Conservation (phyloP, 1,140 invertebrate species). For the Daktulosphaira vitifoliae region DNA sequence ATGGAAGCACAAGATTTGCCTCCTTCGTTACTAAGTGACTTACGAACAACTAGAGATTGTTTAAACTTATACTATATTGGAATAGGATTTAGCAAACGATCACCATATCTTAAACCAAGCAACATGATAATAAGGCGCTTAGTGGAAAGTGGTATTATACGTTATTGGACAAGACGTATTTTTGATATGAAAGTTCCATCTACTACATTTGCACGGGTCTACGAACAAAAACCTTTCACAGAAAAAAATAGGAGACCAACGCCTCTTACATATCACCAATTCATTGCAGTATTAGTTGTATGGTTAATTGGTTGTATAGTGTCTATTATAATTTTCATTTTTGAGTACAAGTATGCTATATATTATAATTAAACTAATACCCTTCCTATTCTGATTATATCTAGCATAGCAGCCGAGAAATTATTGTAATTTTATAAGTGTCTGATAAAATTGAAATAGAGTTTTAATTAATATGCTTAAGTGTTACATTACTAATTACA, state of each 20-base stretch:
- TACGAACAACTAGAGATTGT: slow-evolving; percentile 17
- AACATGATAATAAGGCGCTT: slow-evolving; percentile 13
- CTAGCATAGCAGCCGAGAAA: too few relatives aligned
- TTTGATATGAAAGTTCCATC: slow-evolving; percentile 7
- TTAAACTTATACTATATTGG: slow-evolving; percentile 11
- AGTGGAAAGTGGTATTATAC: slow-evolving; percentile 26
- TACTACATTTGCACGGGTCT: slow-evolving; percentile 26
- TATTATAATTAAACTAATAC: too few relatives aligned
- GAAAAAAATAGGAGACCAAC: not conserved
- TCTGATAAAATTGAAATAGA: too few relatives aligned
- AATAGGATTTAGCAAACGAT: slow-evolving; percentile 19
- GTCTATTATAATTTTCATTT: not conserved
- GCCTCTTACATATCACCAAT: slow-evolving; percentile 1
- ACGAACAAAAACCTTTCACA: slow-evolving; percentile 4
- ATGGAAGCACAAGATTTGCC: slow-evolving; percentile 30
- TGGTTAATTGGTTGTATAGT: not conserved
- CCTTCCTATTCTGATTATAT: too few relatives aligned
- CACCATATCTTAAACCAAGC: not conserved
- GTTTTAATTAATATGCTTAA: too few relatives aligned
- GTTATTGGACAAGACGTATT: slow-evolving; percentile 20
- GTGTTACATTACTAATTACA: too few relatives aligned
- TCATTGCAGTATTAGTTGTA: not conserved
- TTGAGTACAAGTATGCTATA: not conserved
- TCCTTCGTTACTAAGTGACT: not conserved
- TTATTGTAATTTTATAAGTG: too few relatives aligned